Evolutionary conservation across 2,888 invertebrate species (phyloP), one percentile per base, ranked within the genome.

Genomic region (Lasioglossum morio): DNA sequence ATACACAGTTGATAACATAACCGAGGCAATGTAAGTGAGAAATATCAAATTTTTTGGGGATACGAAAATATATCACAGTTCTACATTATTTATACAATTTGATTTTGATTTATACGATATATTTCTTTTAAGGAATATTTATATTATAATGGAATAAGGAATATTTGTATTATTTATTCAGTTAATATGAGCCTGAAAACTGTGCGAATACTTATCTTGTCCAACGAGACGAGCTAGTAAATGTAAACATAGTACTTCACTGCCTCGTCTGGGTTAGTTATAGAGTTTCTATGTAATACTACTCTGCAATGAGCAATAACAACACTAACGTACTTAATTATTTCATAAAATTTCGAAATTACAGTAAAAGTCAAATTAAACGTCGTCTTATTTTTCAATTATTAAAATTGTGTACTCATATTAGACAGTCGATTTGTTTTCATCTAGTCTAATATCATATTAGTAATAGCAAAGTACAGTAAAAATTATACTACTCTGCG

Each of bases 401-500:
- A n/a, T 53, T 10, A 1, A 53, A 53, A 53, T 53, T n/a, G 1
- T n/a, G 8, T 8, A 53, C n/a, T n/a, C 23, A 7, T 10, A n/a
- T 53, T n/a, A n/a, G 23, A 53, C 8, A 53, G n/a, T n/a, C 23
- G 2, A 7, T 79, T 74, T 16, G 34, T 16, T 16, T 43, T 75
- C 43, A 30, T 14, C 34, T 60, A 70, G 0, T 43, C 1, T 23
- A n/a, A 70, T n/a, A 70, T 27, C 7, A 70, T 23, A 40, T 70
- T 23, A 14, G n/a, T 16, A 30, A 78, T n/a, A 10, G 1, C 43
- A 43, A 66, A 27, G 4, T 14, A 12, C 8, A 4, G 60, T 1
- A 27, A 74, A 76, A 37, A 40, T 76, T 82, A 76, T 66, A 30
- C 48, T 57, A 63, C 78, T 76, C 34, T 53, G 81, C 4, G 74